Conservation (phyloP, 2,888 invertebrate genomes). For the Xestia c-nigrum region DNA sequence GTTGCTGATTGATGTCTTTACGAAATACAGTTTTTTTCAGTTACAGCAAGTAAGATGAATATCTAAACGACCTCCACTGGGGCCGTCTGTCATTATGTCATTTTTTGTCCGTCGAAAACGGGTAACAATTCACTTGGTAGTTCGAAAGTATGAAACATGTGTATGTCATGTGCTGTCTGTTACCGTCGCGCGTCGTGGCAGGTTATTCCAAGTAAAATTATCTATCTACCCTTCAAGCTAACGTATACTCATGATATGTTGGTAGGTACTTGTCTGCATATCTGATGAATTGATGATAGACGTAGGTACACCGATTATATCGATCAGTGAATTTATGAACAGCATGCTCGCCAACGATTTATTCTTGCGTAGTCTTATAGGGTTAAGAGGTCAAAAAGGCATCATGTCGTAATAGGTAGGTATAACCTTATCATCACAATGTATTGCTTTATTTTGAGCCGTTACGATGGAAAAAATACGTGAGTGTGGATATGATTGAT, state of each 20-base stretch:
- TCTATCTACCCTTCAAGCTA: conserved; percentile 28
- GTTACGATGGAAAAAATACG: conserved; percentile 30
- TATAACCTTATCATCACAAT: conserved; percentile 41
- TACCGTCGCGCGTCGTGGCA: conserved; percentile 5
- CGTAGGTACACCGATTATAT: conserved; percentile 30
- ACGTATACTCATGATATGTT: not conserved
- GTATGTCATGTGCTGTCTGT: conserved; percentile 51
- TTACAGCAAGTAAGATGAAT: conserved; percentile 5
- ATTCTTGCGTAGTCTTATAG: conserved; percentile 41
- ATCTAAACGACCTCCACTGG: conserved; percentile 52
- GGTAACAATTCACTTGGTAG: conserved; percentile 11
- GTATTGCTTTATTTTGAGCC: conserved; percentile 34
- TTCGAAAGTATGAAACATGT: conserved; percentile 56
- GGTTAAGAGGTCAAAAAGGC: conserved; percentile 59
- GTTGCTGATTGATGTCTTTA: conserved; percentile 8
- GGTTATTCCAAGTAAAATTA: conserved; percentile 48
- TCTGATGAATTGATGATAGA: conserved; percentile 27
- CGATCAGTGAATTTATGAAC: conserved; percentile 51
- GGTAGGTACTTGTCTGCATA: conserved; percentile 18
- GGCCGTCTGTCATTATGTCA: conserved; percentile 41
- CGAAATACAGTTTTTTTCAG: conserved; percentile 10
- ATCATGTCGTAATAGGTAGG: conserved; percentile 29
- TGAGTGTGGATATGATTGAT: conserved; percentile 58
- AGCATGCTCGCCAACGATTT: conserved; percentile 18
- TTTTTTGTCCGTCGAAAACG: conserved; percentile 48